These are phyloP conservation scores for Leucophenga varia DNA, from an alignment of 1,140 invertebrate genomes.

Conservation along the genomic window DNA sequence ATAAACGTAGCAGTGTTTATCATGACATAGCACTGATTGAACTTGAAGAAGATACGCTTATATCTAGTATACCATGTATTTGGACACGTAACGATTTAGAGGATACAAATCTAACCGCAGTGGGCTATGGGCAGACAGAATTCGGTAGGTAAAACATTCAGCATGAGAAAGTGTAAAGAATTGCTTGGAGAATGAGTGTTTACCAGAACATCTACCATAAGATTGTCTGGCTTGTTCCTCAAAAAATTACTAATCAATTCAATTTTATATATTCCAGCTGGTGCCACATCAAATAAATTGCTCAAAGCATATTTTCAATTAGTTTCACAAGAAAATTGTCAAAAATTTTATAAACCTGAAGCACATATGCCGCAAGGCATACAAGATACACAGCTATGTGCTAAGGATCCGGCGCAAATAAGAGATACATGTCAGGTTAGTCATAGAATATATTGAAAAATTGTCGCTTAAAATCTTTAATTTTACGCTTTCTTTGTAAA, in stretches of 20 bases:
- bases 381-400: constrained; percentile 18
- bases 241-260: too few species aligned
- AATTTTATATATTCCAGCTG: constrained; percentile 5
- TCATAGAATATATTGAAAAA: too few species aligned
- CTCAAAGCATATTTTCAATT: constrained; percentile 10
- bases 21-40: constrained; percentile 57
- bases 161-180: too few species aligned
- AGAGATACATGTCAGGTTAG: constrained; percentile 20
- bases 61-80: not conserved
- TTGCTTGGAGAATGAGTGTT: too few species aligned
- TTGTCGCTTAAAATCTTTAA: not conserved
- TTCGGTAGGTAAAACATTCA: constrained; percentile 10
- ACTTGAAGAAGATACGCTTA: constrained; percentile 13
- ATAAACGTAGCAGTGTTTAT: constrained; percentile 57
- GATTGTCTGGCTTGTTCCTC: too few species aligned
- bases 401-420: constrained; percentile 8
- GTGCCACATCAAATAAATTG: constrained; percentile 1
- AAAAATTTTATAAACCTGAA: constrained; percentile 2
- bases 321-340: constrained; percentile 7
- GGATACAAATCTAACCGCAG: constrained; percentile 8
- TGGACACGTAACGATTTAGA: not conserved
- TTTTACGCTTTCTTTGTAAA: constrained; percentile 10
- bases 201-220: too few species aligned
- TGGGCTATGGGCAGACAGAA: constrained; percentile 17
- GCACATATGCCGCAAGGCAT: constrained; percentile 8